Evolutionary conservation across 2,797 vertebrate species (phyloP), one percentile per base, ranked within the genome.

Genomic region (Paguma larvata): DNA sequence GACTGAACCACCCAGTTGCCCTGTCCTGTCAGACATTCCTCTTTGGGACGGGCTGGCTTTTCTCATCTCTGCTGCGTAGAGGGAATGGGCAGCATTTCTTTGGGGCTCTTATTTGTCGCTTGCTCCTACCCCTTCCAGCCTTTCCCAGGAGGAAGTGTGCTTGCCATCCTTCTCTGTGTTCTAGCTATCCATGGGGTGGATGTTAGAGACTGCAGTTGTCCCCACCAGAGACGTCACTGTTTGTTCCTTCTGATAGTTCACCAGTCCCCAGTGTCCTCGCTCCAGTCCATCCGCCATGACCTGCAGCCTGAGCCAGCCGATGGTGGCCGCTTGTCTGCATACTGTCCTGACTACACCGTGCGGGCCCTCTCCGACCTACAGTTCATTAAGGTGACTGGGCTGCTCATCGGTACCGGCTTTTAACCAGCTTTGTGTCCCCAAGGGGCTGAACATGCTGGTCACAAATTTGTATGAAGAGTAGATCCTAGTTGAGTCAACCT

Each of bases 321-420:
- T 5, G 96, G 99, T 34, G 72, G 92, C 62, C 99, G 98, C 97
- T 98, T 99, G 88, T 99, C 99, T 95, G 98, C 98, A 2, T 99
- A 99, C 80, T 99, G 99, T 98, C 99, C 99, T 0, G 99, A 99
- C 99, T 99, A 99, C 99, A 99, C 99, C 10, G 99, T 99, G 97
- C 98, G 99, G 96, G 99, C 99, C 8, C 99, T 99, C 56, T 99
- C 99, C 0, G 99, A 99, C 98, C 98, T 99, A 97, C 99, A 99
- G 99, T 98, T 99, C 96, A 99, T 99, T 97, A 99, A 99, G 99
- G 98, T 98, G 80, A 98, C 73, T 21, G 78, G 48, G 62, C 90
- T 72, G 68, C 34, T 84, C 21, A 7, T 16, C 13, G 67, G 25
- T 73, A 41, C 65, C 72, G 72, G 53, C 34, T 77, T 83, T 62